Conservation (phyloP, 2,113 vertebrate genomes). For the Oreochromis tanganicae region DNA sequence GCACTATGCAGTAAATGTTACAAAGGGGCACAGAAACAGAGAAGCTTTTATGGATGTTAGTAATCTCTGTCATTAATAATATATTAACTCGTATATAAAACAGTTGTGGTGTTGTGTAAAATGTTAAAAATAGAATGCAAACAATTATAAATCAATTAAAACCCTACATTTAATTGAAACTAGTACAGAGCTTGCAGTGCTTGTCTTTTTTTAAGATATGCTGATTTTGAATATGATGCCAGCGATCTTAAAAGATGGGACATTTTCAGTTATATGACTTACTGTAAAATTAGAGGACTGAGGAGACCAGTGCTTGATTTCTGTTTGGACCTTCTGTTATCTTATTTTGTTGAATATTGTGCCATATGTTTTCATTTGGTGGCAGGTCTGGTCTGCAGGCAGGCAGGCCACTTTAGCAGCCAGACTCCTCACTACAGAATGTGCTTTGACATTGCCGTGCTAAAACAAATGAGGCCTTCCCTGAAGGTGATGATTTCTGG, state of each 20-base stretch:
- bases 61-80: background rate
- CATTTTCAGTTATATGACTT: background rate
- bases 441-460: background rate
- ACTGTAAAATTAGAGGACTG: background rate
- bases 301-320: background rate
- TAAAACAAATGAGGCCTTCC: background rate
- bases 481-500: background rate
- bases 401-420: background rate
- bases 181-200: background rate
- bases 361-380: background rate
- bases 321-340: background rate
- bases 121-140: background rate
- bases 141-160: background rate
- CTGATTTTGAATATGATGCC: background rate
- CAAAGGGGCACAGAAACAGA: conserved; percentile 10
- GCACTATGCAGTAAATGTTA: conserved; percentile 23
- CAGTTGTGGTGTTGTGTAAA: background rate
- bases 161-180: background rate
- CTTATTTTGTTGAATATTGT: background rate
- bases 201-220: background rate
- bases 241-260: background rate
- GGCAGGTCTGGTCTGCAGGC: background rate
- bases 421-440: background rate
- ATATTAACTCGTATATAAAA: background rate
- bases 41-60: background rate